Evolutionary conservation across 2,888 invertebrate genomes (phyloP).

Genomic region (Nudaria mundana): DNA sequence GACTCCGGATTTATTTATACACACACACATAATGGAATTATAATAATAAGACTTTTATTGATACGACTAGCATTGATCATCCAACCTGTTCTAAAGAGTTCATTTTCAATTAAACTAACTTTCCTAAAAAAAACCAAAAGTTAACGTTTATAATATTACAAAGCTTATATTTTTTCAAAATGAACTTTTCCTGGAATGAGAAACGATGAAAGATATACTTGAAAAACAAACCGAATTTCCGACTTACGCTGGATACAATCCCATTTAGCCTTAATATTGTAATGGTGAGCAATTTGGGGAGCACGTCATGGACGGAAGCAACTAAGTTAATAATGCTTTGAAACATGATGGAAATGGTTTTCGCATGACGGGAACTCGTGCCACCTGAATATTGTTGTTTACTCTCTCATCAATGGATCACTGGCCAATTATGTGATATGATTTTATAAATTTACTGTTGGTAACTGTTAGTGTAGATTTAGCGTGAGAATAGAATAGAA

Average conservation of each 20-base stretch:
- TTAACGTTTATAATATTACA: no score
- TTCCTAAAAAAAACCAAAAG: no score
- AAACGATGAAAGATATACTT: conserved; percentile 14
- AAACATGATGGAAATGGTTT: conserved; percentile 52
- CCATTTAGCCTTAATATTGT: conserved; percentile 38
- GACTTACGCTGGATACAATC: conserved; percentile 20
- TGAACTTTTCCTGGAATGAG: no score
- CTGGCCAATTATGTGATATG: conserved; percentile 25
- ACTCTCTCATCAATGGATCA: conserved; percentile 35
- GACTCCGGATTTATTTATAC: no score
- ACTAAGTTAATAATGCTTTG: conserved; percentile 46
- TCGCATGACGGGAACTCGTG: conserved; percentile 46
- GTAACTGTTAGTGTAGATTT: no score
- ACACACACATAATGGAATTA: no score
- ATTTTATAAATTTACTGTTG: conserved; percentile 7
- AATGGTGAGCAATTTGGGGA: conserved; percentile 36
- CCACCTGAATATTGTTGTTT: conserved; percentile 29
- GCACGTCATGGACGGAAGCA: conserved; percentile 40
- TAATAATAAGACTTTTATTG: no score
- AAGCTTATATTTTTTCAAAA: no score
- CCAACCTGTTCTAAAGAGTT: no score
- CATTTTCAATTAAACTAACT: no score
- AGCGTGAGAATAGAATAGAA: no score
- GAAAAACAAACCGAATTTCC: conserved; percentile 17
- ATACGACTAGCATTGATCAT: no score